Conservation (phyloP, 2,113 vertebrate species). For the Pavo muticus region DNA sequence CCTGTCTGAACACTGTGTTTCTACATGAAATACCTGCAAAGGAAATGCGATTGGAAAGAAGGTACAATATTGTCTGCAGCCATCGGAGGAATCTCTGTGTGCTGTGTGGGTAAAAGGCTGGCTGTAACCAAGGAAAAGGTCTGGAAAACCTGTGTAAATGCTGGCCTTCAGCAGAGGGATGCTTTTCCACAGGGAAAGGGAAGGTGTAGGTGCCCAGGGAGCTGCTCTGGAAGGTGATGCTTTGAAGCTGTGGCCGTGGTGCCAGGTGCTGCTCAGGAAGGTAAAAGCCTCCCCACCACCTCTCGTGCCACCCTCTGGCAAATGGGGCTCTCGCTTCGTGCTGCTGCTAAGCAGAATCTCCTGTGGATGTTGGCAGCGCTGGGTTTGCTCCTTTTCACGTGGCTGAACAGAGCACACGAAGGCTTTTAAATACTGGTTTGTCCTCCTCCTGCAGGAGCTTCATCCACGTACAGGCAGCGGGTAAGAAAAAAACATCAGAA, state of each 20-base stretch:
- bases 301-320: not conserved
- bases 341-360: not conserved
- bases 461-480: not conserved
- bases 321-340: rapidly evolving
- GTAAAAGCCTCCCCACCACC: rapidly evolving
- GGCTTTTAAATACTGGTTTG: not conserved
- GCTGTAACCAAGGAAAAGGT: too few species aligned
- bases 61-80: rapidly evolving
- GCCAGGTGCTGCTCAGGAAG: too few species aligned
- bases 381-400: not conserved
- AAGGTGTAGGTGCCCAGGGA: not conserved
- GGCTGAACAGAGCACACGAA: not conserved
- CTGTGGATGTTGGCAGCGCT: not conserved
- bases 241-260: too few species aligned
- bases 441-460: not conserved
- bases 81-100: not conserved
- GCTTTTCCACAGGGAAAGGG: too few species aligned
- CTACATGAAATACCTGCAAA: not conserved
- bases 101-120: not conserved
- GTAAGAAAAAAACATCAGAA: not conserved
- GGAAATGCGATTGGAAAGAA: not conserved
- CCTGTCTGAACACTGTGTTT: rapidly evolving
- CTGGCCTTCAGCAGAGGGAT: not conserved
- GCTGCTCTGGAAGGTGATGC: too few species aligned
- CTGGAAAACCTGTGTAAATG: not conserved